Conservation (phyloP, 2,113 vertebrate species). For the Gnathonemus longibarbis region DNA sequence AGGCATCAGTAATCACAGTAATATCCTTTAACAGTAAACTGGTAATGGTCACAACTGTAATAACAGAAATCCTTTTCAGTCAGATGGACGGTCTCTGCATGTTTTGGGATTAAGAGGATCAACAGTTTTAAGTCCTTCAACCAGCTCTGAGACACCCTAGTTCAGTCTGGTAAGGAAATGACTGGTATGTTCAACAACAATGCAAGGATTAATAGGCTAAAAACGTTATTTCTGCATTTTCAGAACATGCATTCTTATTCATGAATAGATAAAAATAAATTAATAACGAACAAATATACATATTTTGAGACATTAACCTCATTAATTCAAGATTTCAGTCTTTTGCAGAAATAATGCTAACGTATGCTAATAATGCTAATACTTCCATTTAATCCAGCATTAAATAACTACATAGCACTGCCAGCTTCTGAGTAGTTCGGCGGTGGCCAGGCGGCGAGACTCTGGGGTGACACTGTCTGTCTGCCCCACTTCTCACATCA, state of each 20-base stretch:
- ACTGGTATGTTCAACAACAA: no score
- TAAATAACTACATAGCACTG: background rate
- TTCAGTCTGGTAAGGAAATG: background rate
- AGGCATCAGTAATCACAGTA: background rate
- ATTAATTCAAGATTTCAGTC: background rate
- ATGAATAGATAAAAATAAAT: background rate
- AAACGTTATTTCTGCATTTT: background rate
- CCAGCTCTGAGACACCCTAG: background rate
- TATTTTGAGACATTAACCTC: background rate
- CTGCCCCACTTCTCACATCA: background rate
- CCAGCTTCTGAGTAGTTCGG: background rate
- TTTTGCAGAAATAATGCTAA: background rate
- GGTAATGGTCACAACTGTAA: background rate
- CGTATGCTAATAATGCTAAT: background rate
- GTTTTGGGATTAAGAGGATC: background rate
- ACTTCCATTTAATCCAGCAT: background rate
- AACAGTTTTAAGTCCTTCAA: background rate
- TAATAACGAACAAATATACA: background rate
- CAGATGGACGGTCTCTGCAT: background rate
- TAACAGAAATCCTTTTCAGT: background rate
- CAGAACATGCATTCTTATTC: background rate
- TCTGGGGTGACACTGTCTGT: background rate
- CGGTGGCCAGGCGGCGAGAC: background rate
- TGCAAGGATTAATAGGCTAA: background rate
- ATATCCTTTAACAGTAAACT: background rate